phyloP scores from a whole-genome alignment of 2,113 vertebrate species.

The Petrocephalus zakoni region DNA sequence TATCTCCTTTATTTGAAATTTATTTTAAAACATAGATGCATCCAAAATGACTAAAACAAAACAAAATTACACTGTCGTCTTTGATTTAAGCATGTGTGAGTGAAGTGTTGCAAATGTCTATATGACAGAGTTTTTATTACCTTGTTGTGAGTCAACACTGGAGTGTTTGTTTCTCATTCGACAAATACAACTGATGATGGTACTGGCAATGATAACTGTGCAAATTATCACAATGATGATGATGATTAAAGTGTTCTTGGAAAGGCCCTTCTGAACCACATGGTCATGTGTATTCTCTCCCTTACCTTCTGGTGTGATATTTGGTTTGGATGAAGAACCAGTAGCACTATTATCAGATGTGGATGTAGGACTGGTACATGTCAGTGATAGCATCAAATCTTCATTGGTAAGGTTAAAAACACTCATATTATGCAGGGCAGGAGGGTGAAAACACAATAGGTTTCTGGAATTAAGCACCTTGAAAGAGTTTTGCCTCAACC shows the following conservation, averaged over 20 bases:
- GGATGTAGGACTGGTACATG: background rate
- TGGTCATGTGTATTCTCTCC: background rate
- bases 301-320: background rate
- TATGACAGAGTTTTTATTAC: background rate
- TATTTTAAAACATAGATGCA: background rate
- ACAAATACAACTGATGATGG: constrained; percentile 47
- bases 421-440: constrained; percentile 43
- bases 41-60: background rate
- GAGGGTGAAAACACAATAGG: constrained; percentile 64
- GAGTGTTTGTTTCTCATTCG: constrained; percentile 53
- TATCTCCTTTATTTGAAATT: background rate
- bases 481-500: constrained; percentile 63
- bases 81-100: background rate
- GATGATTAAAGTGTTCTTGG: constrained; percentile 38
- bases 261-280: constrained; percentile 6
- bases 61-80: background rate
- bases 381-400: constrained; percentile 17
- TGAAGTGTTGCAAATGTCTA: background rate
- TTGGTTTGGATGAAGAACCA: background rate
- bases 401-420: constrained; percentile 51
- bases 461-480: constrained; percentile 59
- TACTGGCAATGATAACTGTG: constrained; percentile 45
- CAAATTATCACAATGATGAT: constrained; percentile 44
- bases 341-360: background rate
- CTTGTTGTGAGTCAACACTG: constrained; percentile 32